Percentiles rank a stretch among this genome's conserved stretches.
Evolutionary conservation across 2,797 vertebrate species (phyloP).

Genomic region (Parauchenoglanis punctatus): DNA sequence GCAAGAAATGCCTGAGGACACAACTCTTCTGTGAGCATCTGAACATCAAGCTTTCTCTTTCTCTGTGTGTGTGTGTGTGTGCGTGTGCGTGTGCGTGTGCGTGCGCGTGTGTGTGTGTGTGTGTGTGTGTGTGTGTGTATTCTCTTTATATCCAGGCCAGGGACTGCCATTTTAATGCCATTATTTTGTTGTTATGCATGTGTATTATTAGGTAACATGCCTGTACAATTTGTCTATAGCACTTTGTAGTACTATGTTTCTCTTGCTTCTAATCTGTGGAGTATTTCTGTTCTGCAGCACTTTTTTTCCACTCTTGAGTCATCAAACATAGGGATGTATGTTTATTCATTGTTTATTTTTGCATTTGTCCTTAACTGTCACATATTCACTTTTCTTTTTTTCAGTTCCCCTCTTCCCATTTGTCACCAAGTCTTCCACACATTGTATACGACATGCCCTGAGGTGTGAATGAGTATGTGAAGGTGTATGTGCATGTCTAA

Average conservation of each 20-base stretch:
- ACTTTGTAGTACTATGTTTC: not conserved
- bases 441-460: not conserved
- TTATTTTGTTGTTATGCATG: not conserved
- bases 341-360: not conserved
- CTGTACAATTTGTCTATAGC: not conserved
- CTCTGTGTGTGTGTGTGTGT: too few species aligned
- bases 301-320: not conserved
- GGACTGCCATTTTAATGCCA: not conserved
- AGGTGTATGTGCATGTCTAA: not conserved
- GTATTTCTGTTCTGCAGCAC: not conserved
- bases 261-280: not conserved
- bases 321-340: not conserved
- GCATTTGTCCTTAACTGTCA: not conserved
- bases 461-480: not conserved
- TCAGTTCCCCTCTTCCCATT: not conserved
- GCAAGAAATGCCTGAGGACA: not conserved
- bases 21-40: not conserved
- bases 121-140: not conserved
- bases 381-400: not conserved
- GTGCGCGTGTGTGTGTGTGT: not conserved
- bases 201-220: not conserved
- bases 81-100: not conserved
- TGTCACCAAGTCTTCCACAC: not conserved
- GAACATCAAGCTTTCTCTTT: not conserved
- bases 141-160: not conserved